Conservation (phyloP, 2,888 invertebrate genomes). For the Amiota communis region DNA sequence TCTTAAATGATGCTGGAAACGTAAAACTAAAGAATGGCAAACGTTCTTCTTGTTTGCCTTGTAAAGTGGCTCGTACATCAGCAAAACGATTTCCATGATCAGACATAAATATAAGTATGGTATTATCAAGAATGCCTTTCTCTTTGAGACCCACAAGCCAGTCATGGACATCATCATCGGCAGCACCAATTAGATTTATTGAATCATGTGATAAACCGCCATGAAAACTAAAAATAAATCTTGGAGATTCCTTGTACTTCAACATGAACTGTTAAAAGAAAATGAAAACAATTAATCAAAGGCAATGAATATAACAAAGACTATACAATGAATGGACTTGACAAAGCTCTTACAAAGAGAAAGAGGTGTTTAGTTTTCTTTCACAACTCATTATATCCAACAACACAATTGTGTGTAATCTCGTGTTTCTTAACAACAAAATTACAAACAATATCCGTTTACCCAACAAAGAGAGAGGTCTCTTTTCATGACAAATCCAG, state of each 20-base stretch:
- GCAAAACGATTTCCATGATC: conserved; percentile 94
- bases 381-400: too few relatives aligned
- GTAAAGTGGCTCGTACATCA: conserved; percentile 85
- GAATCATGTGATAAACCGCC: conserved; percentile 91
- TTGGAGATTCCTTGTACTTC: conserved; percentile 80
- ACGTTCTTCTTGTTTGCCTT: conserved; percentile 93
- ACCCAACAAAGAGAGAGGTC: too few relatives aligned
- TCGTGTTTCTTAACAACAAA: too few relatives aligned
- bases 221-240: conserved; percentile 91
- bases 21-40: conserved; percentile 88
- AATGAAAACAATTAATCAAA: too few relatives aligned
- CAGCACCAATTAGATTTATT: conserved; percentile 83
- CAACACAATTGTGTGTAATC: too few relatives aligned
- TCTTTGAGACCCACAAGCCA: conserved; percentile 79
- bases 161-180: conserved; percentile 81
- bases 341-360: too few relatives aligned
- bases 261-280: conserved; percentile 74
- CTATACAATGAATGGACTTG: too few relatives aligned
- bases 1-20: conserved; percentile 82
- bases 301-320: too few relatives aligned
- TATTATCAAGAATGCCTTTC: conserved; percentile 81
- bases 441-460: too few relatives aligned
- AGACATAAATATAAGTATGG: conserved; percentile 90
- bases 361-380: too few relatives aligned
- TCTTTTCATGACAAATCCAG: too few relatives aligned